These are phyloP conservation scores for Ctenicera cuprea DNA, from an alignment of 2,888 invertebrate species.

Conservation along the genomic window DNA sequence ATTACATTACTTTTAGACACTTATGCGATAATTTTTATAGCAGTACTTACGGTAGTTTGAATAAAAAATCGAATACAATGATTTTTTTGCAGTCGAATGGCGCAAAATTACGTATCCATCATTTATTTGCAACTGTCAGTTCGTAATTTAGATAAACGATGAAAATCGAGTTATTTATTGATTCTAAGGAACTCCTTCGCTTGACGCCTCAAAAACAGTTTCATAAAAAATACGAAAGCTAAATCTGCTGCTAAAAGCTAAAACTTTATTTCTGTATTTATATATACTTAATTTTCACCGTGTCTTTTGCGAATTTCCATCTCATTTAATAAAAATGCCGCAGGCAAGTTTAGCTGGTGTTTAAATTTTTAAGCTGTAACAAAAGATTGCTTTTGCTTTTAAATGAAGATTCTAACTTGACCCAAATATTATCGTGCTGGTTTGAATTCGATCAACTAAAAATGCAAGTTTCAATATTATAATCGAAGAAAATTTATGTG, in stretches of 20 bases:
- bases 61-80: neutral
- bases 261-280: neutral
- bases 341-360: neutral
- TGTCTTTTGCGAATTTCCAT: neutral
- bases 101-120: constrained; percentile 19
- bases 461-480: constrained; percentile 22
- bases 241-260: neutral
- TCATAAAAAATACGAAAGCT: neutral
- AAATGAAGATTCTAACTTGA: no score
- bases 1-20: neutral
- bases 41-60: neutral
- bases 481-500: constrained; percentile 33
- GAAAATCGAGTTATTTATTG: constrained; percentile 29
- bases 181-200: neutral
- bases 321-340: neutral
- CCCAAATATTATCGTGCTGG: neutral
- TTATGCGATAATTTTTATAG: neutral
- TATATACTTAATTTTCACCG: neutral
- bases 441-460: constrained; percentile 17
- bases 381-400: neutral
- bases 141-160: constrained; percentile 20
- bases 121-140: constrained; percentile 32
- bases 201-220: neutral
- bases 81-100: constrained; percentile 1
- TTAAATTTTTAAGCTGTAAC: neutral